Evolutionary conservation across 2,797 vertebrate species (phyloP).

Genomic region (Champsocephalus gunnari): DNA sequence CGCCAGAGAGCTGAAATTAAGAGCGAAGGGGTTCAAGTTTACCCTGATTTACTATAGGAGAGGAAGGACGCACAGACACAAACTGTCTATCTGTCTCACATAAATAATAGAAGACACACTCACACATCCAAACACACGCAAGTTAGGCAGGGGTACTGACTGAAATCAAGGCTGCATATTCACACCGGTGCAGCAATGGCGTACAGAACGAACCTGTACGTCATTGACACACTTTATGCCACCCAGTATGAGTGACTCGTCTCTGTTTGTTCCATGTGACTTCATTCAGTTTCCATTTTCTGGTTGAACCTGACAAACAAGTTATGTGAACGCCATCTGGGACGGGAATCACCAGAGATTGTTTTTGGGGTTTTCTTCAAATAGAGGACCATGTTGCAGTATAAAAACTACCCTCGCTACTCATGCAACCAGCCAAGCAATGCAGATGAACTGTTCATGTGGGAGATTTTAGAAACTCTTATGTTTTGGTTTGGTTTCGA

Average conservation of each 20-base stretch:
- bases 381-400: conserved; percentile 21
- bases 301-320: conserved; percentile 32
- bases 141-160: conserved; percentile 30
- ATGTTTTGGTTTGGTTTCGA: conserved; percentile 6
- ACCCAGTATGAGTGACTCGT: conserved; percentile 14
- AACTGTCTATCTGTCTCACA: conserved; percentile 28
- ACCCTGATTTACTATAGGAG: conserved; percentile 25
- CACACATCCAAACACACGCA: not conserved
- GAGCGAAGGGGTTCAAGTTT: conserved; percentile 1
- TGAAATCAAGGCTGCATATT: conserved; percentile 17
- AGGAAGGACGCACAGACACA: conserved; percentile 24
- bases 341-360: conserved; percentile 32
- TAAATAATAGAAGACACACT: conserved; percentile 24
- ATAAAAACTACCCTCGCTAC: conserved; percentile 3
- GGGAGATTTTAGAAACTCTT: conserved; percentile 21
- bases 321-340: not conserved
- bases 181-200: conserved; percentile 21
- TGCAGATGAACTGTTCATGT: conserved; percentile 5
- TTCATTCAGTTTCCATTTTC: conserved; percentile 8
- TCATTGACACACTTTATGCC: conserved; percentile 21
- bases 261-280: conserved; percentile 37
- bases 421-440: conserved; percentile 24
- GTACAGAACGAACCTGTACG: not conserved
- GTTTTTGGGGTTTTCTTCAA: conserved; percentile 11
- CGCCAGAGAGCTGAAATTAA: not conserved